These are phyloP conservation scores for Polymixis flavicincta DNA, from an alignment of 2,888 invertebrate species.

Conservation along the genomic window DNA sequence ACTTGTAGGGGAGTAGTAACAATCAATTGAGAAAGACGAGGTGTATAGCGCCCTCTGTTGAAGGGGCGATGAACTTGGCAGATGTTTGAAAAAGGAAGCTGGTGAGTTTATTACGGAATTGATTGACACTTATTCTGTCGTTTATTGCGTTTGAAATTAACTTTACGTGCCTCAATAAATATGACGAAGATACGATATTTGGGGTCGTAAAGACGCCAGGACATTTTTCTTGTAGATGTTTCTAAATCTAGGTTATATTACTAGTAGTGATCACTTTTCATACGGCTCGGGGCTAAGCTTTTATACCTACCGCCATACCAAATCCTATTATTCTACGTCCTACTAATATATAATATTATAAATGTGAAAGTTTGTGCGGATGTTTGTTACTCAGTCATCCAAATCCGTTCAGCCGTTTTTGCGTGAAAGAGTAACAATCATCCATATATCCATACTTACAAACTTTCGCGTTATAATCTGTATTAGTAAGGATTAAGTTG, in stretches of 20 bases:
- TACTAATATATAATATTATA: no score
- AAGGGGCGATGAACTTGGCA: conserved; percentile 56
- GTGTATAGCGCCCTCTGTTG: conserved; percentile 35
- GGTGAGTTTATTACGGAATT: conserved; percentile 48
- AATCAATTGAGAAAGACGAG: conserved; percentile 39
- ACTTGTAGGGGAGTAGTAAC: conserved; percentile 40
- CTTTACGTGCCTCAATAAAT: conserved; percentile 14
- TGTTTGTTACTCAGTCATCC: no score
- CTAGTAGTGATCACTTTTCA: not conserved
- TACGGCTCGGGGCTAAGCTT: not conserved
- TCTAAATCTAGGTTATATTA: not conserved
- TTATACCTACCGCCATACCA: not conserved
- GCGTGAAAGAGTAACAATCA: no score
- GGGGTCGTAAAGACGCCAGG: not conserved
- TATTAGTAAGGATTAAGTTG: no score
- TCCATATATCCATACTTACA: no score
- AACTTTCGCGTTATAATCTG: no score
- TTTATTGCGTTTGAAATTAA: conserved; percentile 42
- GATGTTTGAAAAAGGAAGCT: conserved; percentile 46
- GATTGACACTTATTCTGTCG: conserved; percentile 46
- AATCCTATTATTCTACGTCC: no score
- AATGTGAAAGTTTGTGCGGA: no score
- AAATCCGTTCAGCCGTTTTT: no score
- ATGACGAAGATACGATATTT: not conserved
- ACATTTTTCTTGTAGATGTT: not conserved